Evolutionary conservation across 2,113 vertebrate species (phyloP), one percentile per base, ranked within the genome.

Genomic region (Australoheros scitulus): DNA sequence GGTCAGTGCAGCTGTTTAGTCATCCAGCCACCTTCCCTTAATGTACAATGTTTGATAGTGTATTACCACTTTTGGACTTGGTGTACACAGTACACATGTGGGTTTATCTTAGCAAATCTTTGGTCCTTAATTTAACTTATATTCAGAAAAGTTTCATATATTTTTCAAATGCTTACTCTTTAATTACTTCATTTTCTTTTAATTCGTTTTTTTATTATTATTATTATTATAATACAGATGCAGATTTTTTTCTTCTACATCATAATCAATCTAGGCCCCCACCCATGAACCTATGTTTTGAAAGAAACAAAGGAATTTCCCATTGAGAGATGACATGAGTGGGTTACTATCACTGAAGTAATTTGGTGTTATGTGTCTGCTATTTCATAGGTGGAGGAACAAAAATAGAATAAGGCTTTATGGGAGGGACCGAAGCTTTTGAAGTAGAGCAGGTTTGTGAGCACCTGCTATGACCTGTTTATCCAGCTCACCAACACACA

Each of bases 391-490:
- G 15, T 1, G 18, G 6, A 14, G 11, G 11, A 32, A 22, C 10
- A 41, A 63, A 13, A 74, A 58, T 11, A 58, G 47, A 85, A 17
- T n/a, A 41, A 63, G 52, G 11, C 11, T 59, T 47, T 3, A 22
- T 43, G 74, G 79, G 88, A 74, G 59, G 81, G 18, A 22, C 65
- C 22, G 10, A 9, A 2, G 22, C 8, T 57, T 76, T 59, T 63
- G 81, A 65, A 90, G 4, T 36, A 26, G 58, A 90, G 36, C 65
- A 56, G 24, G 36, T 79, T 34, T 56, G 50, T 29, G 5, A 11
- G 38, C 52, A 86, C 47, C 75, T 78, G 86, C 36, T 29, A 3
- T 10, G 77, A 86, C 86, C 83, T 84, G 92, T 76, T 76, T 72
- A 3, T 52, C 90, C 36, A 3, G 84, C 75, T 86, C n/a, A 64